Base-by-base conservation (phyloP, 2,797 vertebrate species). In the Tinamus major region DNA sequence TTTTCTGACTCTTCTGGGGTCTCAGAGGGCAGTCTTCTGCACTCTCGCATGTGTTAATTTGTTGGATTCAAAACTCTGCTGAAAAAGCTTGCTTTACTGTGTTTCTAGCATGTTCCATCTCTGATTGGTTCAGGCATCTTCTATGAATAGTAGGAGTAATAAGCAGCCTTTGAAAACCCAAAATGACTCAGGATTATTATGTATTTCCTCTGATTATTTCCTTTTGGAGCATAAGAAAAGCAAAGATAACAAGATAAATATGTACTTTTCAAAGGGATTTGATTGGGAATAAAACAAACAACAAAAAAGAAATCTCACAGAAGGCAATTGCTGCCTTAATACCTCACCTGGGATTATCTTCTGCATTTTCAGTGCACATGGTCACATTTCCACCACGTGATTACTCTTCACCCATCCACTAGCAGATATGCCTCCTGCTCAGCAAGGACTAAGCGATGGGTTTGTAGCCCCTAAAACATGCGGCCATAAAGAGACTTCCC, bases 121-220 rank as follows among this genome's bases (percentile, higher is more conserved):
- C 0, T 1, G 8, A 8, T 20, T 69, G n/a, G 19, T 58, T 9
- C 20, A n/a, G 75, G 31, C 51, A 44, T 1, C 27, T 35, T 1
- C 29, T 67, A 15, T 41, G 13, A 62, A 17, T 1, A 39, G 26
- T 1, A 48, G 46, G 33, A n/a, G 4, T 21, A 6, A 23, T 61
- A 27, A 23, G 10, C 10, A 31, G 39, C 17, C 29, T 39, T 10
- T 35, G 26, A 56, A 67, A 58, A 35, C 80, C 61, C 33, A 59
- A 65, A 77, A 74, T 1, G 1, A 59, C 51, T 78, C 31, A 10
- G 35, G 5, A 2, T 48, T 58, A 4, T 65, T 24, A 10, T 5
- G 3, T 16, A 46, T 33, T 78, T 78, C 8, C 76, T 71, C 42
- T 39, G n/a, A 24, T 55, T 78, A 12, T 80, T 90, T 71, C 21